Conservation (phyloP, 2,888 invertebrate genomes). For the Pterobdella sp. region DNA sequence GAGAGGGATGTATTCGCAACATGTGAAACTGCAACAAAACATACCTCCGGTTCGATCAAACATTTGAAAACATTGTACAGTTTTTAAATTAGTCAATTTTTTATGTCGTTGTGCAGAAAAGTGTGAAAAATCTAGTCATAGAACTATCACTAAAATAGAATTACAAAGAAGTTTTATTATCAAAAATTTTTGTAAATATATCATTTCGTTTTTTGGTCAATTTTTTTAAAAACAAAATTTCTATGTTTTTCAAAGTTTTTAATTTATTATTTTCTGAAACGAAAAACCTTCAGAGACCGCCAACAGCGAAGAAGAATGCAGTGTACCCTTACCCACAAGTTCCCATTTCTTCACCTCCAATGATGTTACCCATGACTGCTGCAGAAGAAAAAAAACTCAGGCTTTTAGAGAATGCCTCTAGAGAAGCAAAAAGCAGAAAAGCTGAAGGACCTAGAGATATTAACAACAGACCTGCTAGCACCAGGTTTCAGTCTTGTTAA, state of each 20-base stretch:
- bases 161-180: no score
- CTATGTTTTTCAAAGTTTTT: no score
- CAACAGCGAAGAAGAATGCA: conserved; percentile 6
- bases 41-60: neutral
- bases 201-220: no score
- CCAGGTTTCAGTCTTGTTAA: no score
- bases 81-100: no score
- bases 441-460: neutral
- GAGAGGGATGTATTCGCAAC: neutral
- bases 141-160: no score
- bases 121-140: no score
- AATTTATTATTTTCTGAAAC: no score
- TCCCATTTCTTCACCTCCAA: neutral
- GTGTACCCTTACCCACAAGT: neutral
- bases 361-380: neutral
- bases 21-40: conserved; percentile 9
- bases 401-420: conserved; percentile 32
- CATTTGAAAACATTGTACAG: no score
- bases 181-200: no score
- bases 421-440: conserved; percentile 26
- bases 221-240: no score
- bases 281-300: conserved; percentile 19
- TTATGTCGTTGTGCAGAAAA: no score
- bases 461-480: neutral
- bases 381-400: conserved; percentile 29